Evolutionary conservation across 2,113 vertebrate species (phyloP).

Genomic region (Sinosuthora webbiana): DNA sequence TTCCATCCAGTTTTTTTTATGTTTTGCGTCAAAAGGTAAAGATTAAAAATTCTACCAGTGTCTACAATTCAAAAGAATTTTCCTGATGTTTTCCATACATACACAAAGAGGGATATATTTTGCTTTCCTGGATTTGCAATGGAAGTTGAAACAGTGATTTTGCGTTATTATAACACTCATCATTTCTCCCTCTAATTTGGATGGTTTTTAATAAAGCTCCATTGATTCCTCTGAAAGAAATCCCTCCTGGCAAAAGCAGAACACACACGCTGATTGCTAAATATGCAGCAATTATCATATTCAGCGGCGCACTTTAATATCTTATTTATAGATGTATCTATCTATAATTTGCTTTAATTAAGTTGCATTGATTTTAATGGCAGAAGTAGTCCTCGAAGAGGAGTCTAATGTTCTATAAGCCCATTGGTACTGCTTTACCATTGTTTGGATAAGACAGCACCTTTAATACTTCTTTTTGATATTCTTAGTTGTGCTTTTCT

Average conservation of each 20-base stretch:
- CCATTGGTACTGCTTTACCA: slow-evolving; percentile 30
- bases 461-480: slow-evolving; percentile 15
- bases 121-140: slow-evolving; percentile 75
- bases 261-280: slow-evolving; percentile 85
- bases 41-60: slow-evolving; percentile 74
- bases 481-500: neutral
- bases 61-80: slow-evolving; percentile 61
- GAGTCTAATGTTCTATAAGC: slow-evolving; percentile 58
- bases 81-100: slow-evolving; percentile 74
- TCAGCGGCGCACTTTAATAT: slow-evolving; percentile 84
- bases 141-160: slow-evolving; percentile 85
- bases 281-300: slow-evolving; percentile 86
- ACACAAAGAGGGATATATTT: slow-evolving; percentile 74
- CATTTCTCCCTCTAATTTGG: slow-evolving; percentile 87
- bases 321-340: slow-evolving; percentile 87
- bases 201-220: slow-evolving; percentile 87
- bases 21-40: slow-evolving; percentile 62
- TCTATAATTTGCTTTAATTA: slow-evolving; percentile 91
- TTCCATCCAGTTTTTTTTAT: slow-evolving; percentile 24
- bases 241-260: slow-evolving; percentile 84
- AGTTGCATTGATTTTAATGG: slow-evolving; percentile 87
- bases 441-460: slow-evolving; percentile 23
- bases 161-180: slow-evolving; percentile 85
- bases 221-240: slow-evolving; percentile 85
- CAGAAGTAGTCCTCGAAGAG: slow-evolving; percentile 72